Conservation (phyloP, 2,113 vertebrate species). For the Recurvirostra avosetta region DNA sequence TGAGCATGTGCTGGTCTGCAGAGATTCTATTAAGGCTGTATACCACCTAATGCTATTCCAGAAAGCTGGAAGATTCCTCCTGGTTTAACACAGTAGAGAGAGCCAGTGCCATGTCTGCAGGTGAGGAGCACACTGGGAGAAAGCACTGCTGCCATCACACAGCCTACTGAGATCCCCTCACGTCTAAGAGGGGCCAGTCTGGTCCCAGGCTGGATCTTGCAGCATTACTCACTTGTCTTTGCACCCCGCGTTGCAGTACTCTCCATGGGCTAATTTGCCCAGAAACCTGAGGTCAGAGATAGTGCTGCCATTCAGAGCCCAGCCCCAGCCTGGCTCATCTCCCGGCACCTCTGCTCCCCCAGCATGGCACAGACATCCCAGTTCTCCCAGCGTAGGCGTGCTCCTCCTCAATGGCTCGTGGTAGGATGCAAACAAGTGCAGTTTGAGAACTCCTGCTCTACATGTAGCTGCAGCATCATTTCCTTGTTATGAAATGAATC, state of each 20-base stretch:
- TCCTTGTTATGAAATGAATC: slow-evolving; percentile 25
- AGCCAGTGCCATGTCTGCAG: neutral
- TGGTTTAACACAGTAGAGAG: neutral
- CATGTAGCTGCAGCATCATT: neutral
- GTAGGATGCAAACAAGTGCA: neutral
- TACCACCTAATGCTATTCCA: neutral
- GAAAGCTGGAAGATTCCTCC: neutral
- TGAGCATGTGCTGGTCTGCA: neutral
- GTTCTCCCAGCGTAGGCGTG: accelerated
- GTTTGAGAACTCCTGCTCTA: neutral
- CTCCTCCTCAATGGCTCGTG: neutral
- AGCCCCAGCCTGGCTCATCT: neutral
- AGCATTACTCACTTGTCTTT: neutral
- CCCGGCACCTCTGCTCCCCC: neutral
- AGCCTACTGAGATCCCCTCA: accelerated
- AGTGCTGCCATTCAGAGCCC: neutral
- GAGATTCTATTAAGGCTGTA: neutral
- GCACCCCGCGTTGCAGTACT: neutral
- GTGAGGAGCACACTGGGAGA: neutral
- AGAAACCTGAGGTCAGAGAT: neutral
- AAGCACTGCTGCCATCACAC: neutral
- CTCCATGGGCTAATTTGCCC: neutral
- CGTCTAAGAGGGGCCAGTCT: neutral
- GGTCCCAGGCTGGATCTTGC: neutral
- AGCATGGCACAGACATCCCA: accelerated